Conservation (phyloP, 2,797 vertebrate species). For the Gallinago nigripennis region DNA sequence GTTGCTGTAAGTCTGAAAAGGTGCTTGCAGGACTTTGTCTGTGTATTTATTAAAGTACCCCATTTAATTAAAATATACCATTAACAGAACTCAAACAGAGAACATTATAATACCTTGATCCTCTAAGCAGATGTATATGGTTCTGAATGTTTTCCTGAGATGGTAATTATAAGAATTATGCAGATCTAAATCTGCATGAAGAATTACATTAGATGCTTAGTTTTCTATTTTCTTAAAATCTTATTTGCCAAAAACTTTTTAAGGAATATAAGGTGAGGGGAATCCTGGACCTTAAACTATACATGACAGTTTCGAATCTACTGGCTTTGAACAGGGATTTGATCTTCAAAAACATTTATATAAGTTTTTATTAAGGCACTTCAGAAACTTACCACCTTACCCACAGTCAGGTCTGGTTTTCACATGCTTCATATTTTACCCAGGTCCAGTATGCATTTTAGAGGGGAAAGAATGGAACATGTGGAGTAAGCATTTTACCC, state of each 20-base stretch:
- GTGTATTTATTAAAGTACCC: not conserved
- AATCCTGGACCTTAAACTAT: not conserved
- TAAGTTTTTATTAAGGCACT: not conserved
- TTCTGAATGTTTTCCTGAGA: not conserved
- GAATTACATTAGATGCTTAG: not conserved
- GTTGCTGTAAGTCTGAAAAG: not conserved
- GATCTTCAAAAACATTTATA: not conserved
- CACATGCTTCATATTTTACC: not conserved
- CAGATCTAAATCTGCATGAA: not conserved
- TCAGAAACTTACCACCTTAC: not conserved
- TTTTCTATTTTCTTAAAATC: not conserved
- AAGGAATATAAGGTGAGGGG: not conserved
- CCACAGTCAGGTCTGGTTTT: not conserved
- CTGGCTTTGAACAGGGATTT: not conserved
- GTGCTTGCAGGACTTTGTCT: not conserved
- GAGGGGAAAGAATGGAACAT: not conserved
- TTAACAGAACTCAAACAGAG: not conserved
- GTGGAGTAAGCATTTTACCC: constrained; percentile 43
- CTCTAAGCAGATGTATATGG: not conserved
- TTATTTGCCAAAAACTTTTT: not conserved
- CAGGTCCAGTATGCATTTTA: not conserved
- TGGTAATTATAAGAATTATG: not conserved
- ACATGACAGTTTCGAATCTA: not conserved
- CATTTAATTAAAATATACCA: not conserved
- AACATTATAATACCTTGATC: not conserved